Percentiles rank a stretch among this genome's conserved stretches.
Conservation (phyloP, 2,113 vertebrate species). For the Alectura lathami region DNA sequence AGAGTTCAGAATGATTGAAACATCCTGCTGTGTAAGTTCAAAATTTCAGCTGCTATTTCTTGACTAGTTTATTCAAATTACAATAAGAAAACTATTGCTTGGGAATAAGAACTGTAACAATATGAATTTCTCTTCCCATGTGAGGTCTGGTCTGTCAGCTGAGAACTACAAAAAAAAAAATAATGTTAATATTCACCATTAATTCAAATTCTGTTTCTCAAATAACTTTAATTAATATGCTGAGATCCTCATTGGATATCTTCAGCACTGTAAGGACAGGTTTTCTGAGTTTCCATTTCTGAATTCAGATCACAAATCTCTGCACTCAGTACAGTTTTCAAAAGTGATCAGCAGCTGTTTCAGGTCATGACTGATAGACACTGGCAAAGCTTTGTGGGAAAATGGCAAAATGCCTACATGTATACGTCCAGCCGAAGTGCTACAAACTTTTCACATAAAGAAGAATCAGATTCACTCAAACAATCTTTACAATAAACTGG, state of each 20-base stretch:
- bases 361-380: not conserved
- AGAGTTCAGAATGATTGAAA: not conserved
- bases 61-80: not conserved
- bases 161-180: not conserved
- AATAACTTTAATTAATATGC: not conserved
- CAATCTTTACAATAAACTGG: not conserved
- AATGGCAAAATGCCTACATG: not conserved
- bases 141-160: not conserved
- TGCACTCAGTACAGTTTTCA: not conserved
- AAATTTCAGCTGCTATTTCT: not conserved
- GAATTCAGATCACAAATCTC: not conserved
- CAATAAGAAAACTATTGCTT: not conserved
- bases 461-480: not conserved
- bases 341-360: constrained; percentile 22
- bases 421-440: not conserved
- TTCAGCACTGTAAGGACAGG: not conserved
- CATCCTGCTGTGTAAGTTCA: not conserved
- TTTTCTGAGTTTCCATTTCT: not conserved
- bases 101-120: not conserved
- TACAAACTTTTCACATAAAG: not conserved
- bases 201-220: not conserved
- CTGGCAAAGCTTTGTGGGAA: constrained; percentile 39
- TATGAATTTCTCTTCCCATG: fast-evolving
- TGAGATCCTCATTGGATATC: not conserved
- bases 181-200: not conserved